A percentile compares a stretch with the other conserved stretches of the same genome.
Conservation (phyloP, 2,888 invertebrate genomes). For the Andrena bicolor region DNA sequence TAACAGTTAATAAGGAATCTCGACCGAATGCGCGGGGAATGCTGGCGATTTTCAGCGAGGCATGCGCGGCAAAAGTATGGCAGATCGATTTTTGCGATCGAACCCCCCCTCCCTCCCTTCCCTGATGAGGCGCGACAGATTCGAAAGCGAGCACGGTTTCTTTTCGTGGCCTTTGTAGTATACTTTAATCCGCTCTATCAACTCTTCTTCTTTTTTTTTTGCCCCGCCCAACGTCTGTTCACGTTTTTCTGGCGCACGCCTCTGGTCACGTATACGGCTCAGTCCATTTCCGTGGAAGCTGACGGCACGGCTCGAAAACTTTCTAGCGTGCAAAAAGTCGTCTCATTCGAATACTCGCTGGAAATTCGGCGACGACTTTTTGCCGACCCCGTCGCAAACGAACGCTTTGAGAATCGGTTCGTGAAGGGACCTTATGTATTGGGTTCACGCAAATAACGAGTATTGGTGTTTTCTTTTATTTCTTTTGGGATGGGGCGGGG, state of each 20-base stretch:
- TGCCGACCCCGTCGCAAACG: not conserved
- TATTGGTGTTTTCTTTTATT: not conserved
- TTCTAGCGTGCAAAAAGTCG: slow-evolving; percentile 63
- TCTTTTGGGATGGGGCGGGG: too few species aligned
- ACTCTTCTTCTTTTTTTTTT: slow-evolving; percentile 10
- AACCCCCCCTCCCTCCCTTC: not conserved
- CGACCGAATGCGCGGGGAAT: slow-evolving; percentile 35
- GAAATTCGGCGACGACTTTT: slow-evolving; percentile 59
- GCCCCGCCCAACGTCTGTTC: slow-evolving; percentile 6
- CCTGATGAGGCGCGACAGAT: slow-evolving; percentile 44
- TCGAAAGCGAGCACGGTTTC: slow-evolving; percentile 60
- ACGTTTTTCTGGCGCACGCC: slow-evolving; percentile 22
- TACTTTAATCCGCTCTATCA: slow-evolving; percentile 41
- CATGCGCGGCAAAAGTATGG: slow-evolving; percentile 71
- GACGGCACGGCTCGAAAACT: slow-evolving; percentile 47
- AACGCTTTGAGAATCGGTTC: not conserved
- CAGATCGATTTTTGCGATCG: slow-evolving; percentile 66
- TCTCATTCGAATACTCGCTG: slow-evolving; percentile 45
- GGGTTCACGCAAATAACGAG: not conserved
- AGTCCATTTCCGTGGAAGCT: slow-evolving; percentile 33
- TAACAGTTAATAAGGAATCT: slow-evolving; percentile 64
- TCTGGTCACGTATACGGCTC: slow-evolving; percentile 31
- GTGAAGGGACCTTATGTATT: not conserved
- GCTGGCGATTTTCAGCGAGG: slow-evolving; percentile 55
- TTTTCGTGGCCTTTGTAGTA: slow-evolving; percentile 37